phyloP scores from a whole-genome alignment of 2,113 vertebrate genomes.

The Genyomyrus donnyi region DNA sequence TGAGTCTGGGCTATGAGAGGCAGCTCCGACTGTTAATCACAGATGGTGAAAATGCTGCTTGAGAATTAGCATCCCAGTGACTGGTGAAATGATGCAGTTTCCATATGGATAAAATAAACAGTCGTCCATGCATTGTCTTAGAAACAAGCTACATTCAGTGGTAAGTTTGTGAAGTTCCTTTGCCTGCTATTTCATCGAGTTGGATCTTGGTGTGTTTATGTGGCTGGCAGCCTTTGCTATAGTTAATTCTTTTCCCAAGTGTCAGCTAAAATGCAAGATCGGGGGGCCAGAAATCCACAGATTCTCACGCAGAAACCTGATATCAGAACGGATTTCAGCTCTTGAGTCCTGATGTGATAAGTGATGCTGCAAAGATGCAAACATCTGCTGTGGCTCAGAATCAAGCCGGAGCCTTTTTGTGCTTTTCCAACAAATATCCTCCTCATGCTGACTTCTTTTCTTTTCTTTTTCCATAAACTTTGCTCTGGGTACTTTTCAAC shows the following conservation, averaged over 20 bases:
- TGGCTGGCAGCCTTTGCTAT: conserved; percentile 13
- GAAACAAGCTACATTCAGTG: not conserved
- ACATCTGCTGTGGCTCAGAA: conserved; percentile 26
- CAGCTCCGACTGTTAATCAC: not conserved
- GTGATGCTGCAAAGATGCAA: conserved; percentile 20
- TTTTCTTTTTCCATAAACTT: not conserved
- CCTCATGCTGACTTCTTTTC: not conserved
- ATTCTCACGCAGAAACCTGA: conserved; percentile 29
- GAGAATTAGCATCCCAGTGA: not conserved
- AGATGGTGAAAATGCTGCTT: not conserved
- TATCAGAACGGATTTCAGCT: conserved; percentile 18
- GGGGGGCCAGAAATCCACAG: conserved; percentile 8
- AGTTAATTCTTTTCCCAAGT: conserved; percentile 16
- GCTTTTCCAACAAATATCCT: not conserved
- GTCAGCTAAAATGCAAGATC: not conserved
- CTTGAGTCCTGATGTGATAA: conserved; percentile 13
- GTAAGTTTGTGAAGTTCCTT: not conserved
- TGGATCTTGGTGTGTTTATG: conserved; percentile 1
- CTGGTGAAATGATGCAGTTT: not conserved
- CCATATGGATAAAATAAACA: not conserved
- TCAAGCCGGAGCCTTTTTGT: not conserved
- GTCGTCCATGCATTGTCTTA: not conserved
- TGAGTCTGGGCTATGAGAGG: not conserved
- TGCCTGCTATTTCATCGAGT: not conserved
- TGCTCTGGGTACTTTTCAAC: not conserved